Base-by-base conservation (phyloP, 2,888 invertebrate genomes). In the Iselma pallidipennis region DNA sequence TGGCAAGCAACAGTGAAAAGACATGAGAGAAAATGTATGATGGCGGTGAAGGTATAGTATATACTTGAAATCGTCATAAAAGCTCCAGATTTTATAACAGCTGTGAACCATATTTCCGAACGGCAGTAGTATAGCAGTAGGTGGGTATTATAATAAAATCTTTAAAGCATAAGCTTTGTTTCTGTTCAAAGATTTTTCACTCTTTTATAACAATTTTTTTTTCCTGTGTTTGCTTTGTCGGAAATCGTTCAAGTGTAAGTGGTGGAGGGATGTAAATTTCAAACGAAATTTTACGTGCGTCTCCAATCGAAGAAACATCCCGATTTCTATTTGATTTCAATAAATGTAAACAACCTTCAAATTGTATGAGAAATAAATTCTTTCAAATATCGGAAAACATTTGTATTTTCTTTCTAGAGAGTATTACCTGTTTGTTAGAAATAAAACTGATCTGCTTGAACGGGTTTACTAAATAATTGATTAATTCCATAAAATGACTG, bases 181-280 rank as follows among this genome's bases (percentile, higher is more conserved):
- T 63, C 57, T 56, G 31, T 45, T 48, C 33, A 29, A 33, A 53
- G 63, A 57, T 65, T 63, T 58, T 21, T 33, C 50, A 12, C 54
- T 59, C 52, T 56, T 64, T 55, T 25, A 45, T n/a, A n/a, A 33
- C 31, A 48, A 57, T 55, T 61, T 29, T 48, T 50, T 65, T 61
- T 62, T 59, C 59, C 61, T 59, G 50, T 61, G 63, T 66, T 66
- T 65, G 67, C 65, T 66, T 66, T 66, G 66, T 65, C 49, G 48
- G 60, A 61, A 63, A 53, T 59, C 66, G 63, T 55, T 63, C 66
- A 63, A 59, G 66, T 62, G 61, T 59, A 65, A 64, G 52, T 49
- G 50, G 14, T 23, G 53, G 63, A 61, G 61, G 57, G 56, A 48
- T 63, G 60, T 65, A 55, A 62, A 64, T 63, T 62, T 62, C 55